Conservation (phyloP, 2,888 invertebrate genomes). For the Himalopsyche tibetana region DNA sequence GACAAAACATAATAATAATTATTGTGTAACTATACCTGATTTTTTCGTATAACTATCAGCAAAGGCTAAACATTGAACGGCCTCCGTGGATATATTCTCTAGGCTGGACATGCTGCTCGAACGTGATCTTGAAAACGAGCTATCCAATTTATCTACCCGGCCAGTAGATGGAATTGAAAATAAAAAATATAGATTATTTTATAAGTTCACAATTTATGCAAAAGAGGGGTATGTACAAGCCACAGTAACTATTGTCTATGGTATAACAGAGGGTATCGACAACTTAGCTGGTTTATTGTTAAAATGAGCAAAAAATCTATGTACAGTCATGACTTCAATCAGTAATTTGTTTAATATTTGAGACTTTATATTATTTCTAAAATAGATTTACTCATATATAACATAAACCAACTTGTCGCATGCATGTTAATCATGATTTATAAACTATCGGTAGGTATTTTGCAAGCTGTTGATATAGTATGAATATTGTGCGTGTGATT, state of each 20-base stretch:
- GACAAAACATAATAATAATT: no score
- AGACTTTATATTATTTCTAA: no score
- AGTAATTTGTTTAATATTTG: no score
- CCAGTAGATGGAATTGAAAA: conserved; percentile 71
- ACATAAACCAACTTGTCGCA: conserved; percentile 26
- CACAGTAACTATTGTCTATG: conserved; percentile 38
- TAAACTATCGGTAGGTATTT: conserved; percentile 35
- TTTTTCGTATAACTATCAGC: conserved; percentile 96
- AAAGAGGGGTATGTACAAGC: conserved; percentile 44
- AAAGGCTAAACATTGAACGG: conserved; percentile 96
- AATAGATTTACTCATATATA: neutral
- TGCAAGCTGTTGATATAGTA: conserved; percentile 27
- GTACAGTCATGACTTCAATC: no score
- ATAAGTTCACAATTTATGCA: conserved; percentile 42
- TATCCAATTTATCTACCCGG: conserved; percentile 97
- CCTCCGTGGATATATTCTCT: conserved; percentile 97
- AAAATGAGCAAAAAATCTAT: neutral
- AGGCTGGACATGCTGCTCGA: conserved; percentile 98
- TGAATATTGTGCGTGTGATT: conserved; percentile 38
- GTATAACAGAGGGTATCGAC: conserved; percentile 2
- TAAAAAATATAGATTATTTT: conserved; percentile 43
- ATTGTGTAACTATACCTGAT: conserved; percentile 81
- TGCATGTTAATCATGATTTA: conserved; percentile 26
- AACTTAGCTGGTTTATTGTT: neutral
- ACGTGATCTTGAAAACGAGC: conserved; percentile 96